phyloP scores from a whole-genome alignment of 2,113 vertebrate genomes.

The Oryzias woworae region DNA sequence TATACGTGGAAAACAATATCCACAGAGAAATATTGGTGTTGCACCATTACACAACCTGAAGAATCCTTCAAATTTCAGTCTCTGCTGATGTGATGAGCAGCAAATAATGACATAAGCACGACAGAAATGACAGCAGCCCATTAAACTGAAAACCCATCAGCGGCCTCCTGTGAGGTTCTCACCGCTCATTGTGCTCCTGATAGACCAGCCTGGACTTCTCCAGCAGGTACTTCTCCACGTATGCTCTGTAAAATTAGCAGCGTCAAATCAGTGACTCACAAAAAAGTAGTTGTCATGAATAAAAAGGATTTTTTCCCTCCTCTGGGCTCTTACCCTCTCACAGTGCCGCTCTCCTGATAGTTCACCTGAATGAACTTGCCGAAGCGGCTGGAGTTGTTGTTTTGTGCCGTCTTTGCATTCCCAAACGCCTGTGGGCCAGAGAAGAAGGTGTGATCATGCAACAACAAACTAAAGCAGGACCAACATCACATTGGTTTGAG shows the following conservation, averaged over 20 bases:
- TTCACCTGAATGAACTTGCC: constrained; percentile 99
- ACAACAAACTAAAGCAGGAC: constrained; percentile 5
- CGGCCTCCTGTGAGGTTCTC: constrained; percentile 17
- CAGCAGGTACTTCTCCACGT: constrained; percentile 97
- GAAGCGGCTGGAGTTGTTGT: constrained; percentile 99
- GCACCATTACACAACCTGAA: too few relatives aligned
- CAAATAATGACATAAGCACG: too few relatives aligned
- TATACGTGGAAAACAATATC: too few relatives aligned
- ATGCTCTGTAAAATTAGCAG: constrained; percentile 80
- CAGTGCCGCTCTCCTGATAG: constrained; percentile 97
- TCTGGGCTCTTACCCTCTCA: constrained; percentile 86
- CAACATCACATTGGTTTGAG: constrained; percentile 1
- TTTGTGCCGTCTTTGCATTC: constrained; percentile 97
- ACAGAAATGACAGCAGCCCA: too few relatives aligned
- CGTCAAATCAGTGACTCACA: neutral
- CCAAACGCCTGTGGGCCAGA: constrained; percentile 90
- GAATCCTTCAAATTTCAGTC: too few relatives aligned
- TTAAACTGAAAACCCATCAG: too few relatives aligned
- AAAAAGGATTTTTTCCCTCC: neutral
- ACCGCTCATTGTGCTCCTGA: constrained; percentile 98
- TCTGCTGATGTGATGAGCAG: too few relatives aligned
- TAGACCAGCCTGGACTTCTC: constrained; percentile 98
- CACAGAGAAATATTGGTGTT: too few relatives aligned
- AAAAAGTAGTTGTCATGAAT: neutral
- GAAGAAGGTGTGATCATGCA: constrained; percentile 2